Percentiles rank a stretch among this genome's conserved stretches.
Conservation (phyloP, 2,797 vertebrate species). For the Sebastolobus altivelis region DNA sequence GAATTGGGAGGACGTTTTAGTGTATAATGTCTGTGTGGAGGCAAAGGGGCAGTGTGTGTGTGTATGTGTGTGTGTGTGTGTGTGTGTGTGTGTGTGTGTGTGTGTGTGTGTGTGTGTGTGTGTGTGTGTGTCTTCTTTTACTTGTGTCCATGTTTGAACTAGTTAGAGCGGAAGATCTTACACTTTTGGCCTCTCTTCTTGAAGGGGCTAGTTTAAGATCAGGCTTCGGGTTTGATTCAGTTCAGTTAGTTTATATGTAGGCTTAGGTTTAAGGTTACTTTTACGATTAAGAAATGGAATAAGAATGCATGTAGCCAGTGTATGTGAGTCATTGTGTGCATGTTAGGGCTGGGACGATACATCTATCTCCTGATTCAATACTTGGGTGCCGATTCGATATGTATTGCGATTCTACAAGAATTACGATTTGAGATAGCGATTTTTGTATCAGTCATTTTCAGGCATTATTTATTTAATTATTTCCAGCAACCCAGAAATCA, state of each 20-base stretch:
- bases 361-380: too few species aligned
- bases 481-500: too few species aligned
- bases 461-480: too few species aligned
- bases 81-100: conserved; percentile 25
- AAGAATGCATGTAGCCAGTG: not conserved
- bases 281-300: not conserved
- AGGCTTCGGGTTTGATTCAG: not conserved
- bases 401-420: too few species aligned
- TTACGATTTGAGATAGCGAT: too few species aligned
- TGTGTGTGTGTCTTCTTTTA: conserved; percentile 19
- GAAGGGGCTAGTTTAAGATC: conserved; percentile 2
- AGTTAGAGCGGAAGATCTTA: conserved; percentile 30
- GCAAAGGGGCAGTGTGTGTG: conserved; percentile 14
- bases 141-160: conserved; percentile 25
- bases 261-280: not conserved
- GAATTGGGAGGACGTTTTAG: conserved; percentile 68
- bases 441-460: too few species aligned
- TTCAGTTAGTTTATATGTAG: not conserved
- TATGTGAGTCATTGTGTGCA: not conserved
- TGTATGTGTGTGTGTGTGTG: conserved; percentile 29
- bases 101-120: conserved; percentile 27
- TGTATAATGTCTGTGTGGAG: conserved; percentile 59
- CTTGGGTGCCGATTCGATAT: too few species aligned
- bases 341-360: too few species aligned
- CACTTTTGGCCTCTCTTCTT: conserved; percentile 6